These are phyloP conservation scores for Hypothenemus hampei DNA, from an alignment of 1,140 invertebrate species.

Conservation along the genomic window DNA sequence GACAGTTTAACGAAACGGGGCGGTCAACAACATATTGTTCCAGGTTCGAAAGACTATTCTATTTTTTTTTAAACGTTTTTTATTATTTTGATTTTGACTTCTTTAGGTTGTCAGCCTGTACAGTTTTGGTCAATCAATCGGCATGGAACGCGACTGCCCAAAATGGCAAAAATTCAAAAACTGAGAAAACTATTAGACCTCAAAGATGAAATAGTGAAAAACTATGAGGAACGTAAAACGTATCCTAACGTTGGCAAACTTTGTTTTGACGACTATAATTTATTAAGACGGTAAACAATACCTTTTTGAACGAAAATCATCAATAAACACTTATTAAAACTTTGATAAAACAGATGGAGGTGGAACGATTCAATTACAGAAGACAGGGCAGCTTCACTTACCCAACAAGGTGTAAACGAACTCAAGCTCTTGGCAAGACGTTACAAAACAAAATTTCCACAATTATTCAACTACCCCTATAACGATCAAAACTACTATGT, in stretches of 20 bases:
- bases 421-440: conserved; percentile 55
- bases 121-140: conserved; percentile 61
- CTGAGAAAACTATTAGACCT: conserved; percentile 51
- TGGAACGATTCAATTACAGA: conserved; percentile 55
- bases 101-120: conserved; percentile 54
- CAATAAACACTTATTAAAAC: neutral
- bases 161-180: conserved; percentile 48
- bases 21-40: conserved; percentile 51
- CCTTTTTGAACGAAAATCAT: neutral
- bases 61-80: neutral
- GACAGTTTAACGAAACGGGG: conserved; percentile 52
- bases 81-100: conserved; percentile 3
- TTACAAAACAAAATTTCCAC: conserved; percentile 55
- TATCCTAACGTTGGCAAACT: conserved; percentile 47
- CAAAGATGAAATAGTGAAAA: conserved; percentile 53
- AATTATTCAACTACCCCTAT: conserved; percentile 46
- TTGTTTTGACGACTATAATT: conserved; percentile 54
- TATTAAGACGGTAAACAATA: conserved; percentile 46
- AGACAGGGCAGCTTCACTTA: conserved; percentile 53
- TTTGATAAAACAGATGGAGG: conserved; percentile 46
- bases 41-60: conserved; percentile 40
- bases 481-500: conserved; percentile 43
- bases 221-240: conserved; percentile 49
- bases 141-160: conserved; percentile 60
- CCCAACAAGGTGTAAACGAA: conserved; percentile 56